Conservation (phyloP, 2,888 invertebrate species). For the Standfussiana lucernea region DNA sequence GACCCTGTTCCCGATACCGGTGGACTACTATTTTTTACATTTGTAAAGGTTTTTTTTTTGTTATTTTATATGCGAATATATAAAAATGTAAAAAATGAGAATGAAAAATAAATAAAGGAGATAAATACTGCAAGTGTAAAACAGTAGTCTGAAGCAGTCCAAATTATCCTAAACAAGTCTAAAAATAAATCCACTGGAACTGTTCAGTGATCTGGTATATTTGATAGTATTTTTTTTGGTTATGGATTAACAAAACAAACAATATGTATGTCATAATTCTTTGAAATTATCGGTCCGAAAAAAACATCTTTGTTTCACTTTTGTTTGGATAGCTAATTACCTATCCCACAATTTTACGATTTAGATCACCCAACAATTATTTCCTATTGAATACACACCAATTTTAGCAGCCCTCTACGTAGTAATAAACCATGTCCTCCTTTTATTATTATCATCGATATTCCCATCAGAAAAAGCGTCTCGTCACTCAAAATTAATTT, state of each 20-base stretch:
- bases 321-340: background rate
- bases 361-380: background rate
- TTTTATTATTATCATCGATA: conserved; percentile 47
- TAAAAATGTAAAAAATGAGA: no score
- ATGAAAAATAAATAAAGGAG: no score
- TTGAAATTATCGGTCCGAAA: background rate
- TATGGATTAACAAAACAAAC: background rate
- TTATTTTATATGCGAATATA: no score
- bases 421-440: conserved; percentile 10
- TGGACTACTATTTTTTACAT: no score
- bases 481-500: conserved; percentile 50
- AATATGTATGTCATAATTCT: background rate
- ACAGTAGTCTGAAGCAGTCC: background rate
- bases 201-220: background rate
- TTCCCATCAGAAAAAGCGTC: conserved; percentile 16
- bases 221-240: background rate
- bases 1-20: no score
- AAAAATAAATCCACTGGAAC: background rate
- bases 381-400: background rate
- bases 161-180: background rate
- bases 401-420: background rate
- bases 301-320: background rate
- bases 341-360: background rate
- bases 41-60: no score
- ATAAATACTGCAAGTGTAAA: background rate